Evolutionary conservation across 2,797 vertebrate species (phyloP).

Genomic region (Sebastolobus altivelis): DNA sequence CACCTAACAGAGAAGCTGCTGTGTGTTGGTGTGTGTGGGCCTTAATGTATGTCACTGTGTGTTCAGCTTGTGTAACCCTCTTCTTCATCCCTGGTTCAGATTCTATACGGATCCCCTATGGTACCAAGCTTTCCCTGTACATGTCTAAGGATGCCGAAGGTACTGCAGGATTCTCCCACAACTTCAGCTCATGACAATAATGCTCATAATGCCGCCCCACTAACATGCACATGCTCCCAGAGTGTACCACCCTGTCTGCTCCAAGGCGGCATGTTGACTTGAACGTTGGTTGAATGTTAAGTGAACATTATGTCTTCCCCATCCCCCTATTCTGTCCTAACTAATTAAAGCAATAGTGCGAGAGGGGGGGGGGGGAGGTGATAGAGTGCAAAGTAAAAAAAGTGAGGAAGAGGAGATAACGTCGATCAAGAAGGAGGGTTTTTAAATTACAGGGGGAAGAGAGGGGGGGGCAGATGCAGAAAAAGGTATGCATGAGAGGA

Average conservation of each 20-base stretch:
- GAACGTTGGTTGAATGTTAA: constrained; percentile 82
- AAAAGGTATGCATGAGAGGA: constrained; percentile 55
- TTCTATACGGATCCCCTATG: constrained; percentile 91
- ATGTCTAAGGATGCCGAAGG: constrained; percentile 90
- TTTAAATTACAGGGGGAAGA: constrained; percentile 26
- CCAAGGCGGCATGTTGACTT: constrained; percentile 80
- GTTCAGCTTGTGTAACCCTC: constrained; percentile 78
- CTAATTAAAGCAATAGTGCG: constrained; percentile 63
- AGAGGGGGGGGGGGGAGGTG: constrained; percentile 14
- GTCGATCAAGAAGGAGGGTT: constrained; percentile 38
- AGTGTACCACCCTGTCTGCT: constrained; percentile 72
- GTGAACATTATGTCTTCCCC: constrained; percentile 80
- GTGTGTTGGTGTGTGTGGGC: constrained; percentile 35
- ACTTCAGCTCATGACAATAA: constrained; percentile 62
- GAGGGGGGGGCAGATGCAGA: constrained; percentile 17
- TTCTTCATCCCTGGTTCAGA: constrained; percentile 88
- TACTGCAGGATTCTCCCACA: constrained; percentile 80
- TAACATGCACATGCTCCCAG: constrained; percentile 74
- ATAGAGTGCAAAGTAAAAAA: constrained; percentile 44
- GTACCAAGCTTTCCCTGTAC: constrained; percentile 91
- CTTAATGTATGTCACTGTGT: constrained; percentile 54
- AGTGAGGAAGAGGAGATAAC: constrained; percentile 51
- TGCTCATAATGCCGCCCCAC: constrained; percentile 61
- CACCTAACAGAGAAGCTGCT: constrained; percentile 30
- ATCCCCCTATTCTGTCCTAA: constrained; percentile 53